Base-by-base conservation (phyloP, 2,888 invertebrate species). In the Agonopterix alstromeriana region DNA sequence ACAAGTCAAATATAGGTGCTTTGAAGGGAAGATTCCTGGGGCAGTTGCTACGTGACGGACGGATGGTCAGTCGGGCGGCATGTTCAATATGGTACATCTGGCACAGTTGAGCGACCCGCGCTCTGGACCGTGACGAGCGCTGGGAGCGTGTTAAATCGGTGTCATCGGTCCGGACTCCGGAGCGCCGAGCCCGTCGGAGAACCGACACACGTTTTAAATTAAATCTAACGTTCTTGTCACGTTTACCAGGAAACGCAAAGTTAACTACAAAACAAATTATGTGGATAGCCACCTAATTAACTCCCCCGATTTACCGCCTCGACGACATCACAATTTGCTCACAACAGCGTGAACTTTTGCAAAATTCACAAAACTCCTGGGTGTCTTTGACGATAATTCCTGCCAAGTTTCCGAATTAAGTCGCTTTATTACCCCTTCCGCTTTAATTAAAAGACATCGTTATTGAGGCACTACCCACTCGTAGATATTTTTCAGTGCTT, bases 401-500 rank as follows among this genome's bases (percentile, higher is more conserved):
- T 58, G 63, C 68, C 69, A 76, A 77, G 78, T 82, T 81, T 72
- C 64, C 57, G 70, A 77, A 82, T 81, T 76, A 78, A 77, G 78
- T 82, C 80, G 67, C 76, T 86, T 80, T 86, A 87, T 85, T 86
- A 80, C 83, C 86, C 82, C 70, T 78, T 77, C 78, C 68, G 81
- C 70, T 82, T 86, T 86, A 87, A 89, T 89, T 88, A 89, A 87
- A 82, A 79, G 82, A 81, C 81, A 78, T 81, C 79, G 82, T 82
- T 83, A 83, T 84, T 80, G 82, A 82, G 82, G 74, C 83, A 85
- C 87, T 86, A 86, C 80, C 81, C 78, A 82, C 82, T 83, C 83
- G 78, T 73, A 78, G 80, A 82, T 83, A 85, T 87, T 87, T 87
- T 88, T 88, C 85, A 82, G 82, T 85, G 75, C 78, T 89, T 89